Percentiles rank a stretch among this genome's conserved stretches.
These are phyloP conservation scores for Ptychodera flava DNA, from an alignment of 35 echinoderm and acorn worm species.

Conservation along the genomic window DNA sequence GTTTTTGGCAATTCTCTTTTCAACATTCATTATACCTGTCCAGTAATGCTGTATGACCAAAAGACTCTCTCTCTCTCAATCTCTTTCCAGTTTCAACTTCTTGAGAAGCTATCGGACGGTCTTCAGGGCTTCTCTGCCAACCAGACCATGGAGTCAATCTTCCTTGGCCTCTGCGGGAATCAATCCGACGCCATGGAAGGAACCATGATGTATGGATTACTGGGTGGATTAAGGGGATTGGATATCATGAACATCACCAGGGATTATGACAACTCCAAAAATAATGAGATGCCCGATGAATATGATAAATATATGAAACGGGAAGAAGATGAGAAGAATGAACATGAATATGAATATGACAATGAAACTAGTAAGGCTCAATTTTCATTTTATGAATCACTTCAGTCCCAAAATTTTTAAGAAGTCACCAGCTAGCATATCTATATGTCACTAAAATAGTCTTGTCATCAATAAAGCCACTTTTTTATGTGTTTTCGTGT, in stretches of 20 bases:
- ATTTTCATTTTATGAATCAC: too few relatives aligned
- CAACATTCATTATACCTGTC: too few relatives aligned
- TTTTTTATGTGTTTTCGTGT: too few relatives aligned
- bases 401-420: too few relatives aligned
- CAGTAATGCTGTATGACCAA: too few relatives aligned
- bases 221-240: neutral
- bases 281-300: neutral
- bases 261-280: neutral
- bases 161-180: neutral
- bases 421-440: too few relatives aligned
- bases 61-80: too few relatives aligned
- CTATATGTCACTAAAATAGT: too few relatives aligned
- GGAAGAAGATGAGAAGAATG: neutral
- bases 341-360: neutral
- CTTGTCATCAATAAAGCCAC: too few relatives aligned
- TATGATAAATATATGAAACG: neutral
- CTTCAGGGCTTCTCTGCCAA: neutral
- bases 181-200: neutral
- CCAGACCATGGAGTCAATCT: neutral
- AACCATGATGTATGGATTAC: neutral
- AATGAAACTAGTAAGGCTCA: neutral
- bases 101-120: neutral
- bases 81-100: neutral
- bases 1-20: too few relatives aligned
- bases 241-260: neutral